Evolutionary conservation across 1,140 invertebrate species (phyloP).

Genomic region (Sinella curviseta): DNA sequence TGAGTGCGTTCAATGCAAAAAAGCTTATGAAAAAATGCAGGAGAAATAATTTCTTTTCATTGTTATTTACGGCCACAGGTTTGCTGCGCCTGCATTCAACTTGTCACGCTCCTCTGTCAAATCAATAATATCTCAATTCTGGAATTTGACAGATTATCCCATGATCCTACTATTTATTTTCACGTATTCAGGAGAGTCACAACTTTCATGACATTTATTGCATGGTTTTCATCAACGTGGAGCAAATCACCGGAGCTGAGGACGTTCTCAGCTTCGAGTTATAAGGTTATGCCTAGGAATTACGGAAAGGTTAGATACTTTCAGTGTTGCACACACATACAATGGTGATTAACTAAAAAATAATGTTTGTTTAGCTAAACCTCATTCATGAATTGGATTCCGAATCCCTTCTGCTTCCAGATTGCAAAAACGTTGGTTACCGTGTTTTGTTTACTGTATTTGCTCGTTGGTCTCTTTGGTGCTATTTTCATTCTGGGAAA

Average conservation of each 20-base stretch:
- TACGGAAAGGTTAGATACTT: background rate
- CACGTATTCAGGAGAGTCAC: background rate
- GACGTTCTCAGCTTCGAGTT: background rate
- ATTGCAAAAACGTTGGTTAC: background rate
- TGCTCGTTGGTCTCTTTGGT: background rate
- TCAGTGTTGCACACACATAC: background rate
- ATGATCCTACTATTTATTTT: background rate
- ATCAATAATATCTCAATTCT: background rate
- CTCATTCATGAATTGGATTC: no score
- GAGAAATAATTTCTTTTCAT: no score
- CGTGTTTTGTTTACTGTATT: background rate
- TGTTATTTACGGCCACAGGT: no score
- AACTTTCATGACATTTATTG: background rate
- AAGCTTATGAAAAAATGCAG: no score
- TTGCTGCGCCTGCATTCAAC: background rate
- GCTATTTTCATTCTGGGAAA: background rate
- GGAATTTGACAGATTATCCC: background rate
- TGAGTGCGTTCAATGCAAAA: no score
- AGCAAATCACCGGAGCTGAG: background rate
- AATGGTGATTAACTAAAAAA: background rate
- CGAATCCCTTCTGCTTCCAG: background rate
- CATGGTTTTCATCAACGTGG: background rate
- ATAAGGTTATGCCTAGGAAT: background rate
- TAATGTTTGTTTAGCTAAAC: no score
- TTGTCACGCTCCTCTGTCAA: background rate